These are phyloP conservation scores for Triops longicaudatus DNA, from an alignment of 1,140 invertebrate genomes.

Conservation along the genomic window DNA sequence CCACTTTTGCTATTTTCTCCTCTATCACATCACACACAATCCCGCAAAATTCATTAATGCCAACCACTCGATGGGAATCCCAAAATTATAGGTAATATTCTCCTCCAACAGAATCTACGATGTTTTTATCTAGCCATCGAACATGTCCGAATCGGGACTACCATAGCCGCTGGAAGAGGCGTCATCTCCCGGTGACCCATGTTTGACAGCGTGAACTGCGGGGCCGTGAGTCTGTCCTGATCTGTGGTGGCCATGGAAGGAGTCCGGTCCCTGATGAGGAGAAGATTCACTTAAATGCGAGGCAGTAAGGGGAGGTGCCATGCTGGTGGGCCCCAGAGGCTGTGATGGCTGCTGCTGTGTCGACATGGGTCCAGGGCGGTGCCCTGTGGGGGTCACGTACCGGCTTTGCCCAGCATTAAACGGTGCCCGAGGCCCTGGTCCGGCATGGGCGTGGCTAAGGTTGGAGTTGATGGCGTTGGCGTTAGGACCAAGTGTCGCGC, in stretches of 20 bases:
- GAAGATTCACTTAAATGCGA: not conserved
- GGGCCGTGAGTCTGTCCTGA: not conserved
- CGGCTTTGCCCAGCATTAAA: slow-evolving; percentile 19
- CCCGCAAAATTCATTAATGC: not conserved
- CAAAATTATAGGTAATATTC: too few species aligned
- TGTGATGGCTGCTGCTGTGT: slow-evolving; percentile 19
- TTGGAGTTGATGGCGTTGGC: not conserved
- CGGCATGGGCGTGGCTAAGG: not conserved
- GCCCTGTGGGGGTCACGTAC: not conserved
- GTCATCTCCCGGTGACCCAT: slow-evolving; percentile 26
- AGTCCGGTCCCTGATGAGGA: slow-evolving; percentile 1
- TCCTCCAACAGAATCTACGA: too few species aligned
- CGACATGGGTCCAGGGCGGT: slow-evolving; percentile 17
- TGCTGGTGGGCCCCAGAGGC: slow-evolving; percentile 8
- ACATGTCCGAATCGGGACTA: slow-evolving; percentile 25
- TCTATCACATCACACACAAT: not conserved
- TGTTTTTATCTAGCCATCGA: slow-evolving; percentile 13
- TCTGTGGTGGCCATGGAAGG: not conserved
- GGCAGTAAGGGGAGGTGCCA: slow-evolving; percentile 15
- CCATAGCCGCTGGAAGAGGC: slow-evolving; percentile 26
- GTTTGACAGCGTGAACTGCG: slow-evolving; percentile 15
- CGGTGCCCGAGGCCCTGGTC: slow-evolving; percentile 2
- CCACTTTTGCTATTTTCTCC: not conserved
- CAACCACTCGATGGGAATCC: not conserved
- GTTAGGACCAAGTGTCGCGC: slow-evolving; percentile 5